Base-by-base conservation (phyloP, 2,797 vertebrate genomes). In the Chromobotia macracanthus region DNA sequence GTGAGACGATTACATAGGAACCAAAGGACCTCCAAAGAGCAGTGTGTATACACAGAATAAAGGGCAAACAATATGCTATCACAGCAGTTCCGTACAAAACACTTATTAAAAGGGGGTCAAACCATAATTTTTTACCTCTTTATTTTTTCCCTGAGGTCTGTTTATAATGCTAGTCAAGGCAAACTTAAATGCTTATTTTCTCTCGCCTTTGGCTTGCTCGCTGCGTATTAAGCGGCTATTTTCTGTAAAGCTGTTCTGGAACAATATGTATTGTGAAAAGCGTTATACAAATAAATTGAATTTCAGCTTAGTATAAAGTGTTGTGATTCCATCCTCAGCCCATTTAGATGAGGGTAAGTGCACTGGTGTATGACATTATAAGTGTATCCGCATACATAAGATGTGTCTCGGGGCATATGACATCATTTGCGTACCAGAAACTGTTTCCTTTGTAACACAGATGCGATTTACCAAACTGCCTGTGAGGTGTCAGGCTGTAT, bases 21-120 rank as follows among this genome's bases (percentile, higher is more conserved):
- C 15, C 41, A 16, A 56, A 41, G 50, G 81, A 76, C 61, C 67
- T 75, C 69, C 81, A 80, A 80, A 82, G 80, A 77, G 81, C 31
- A 7, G 63, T 84, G 85, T 87, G 90, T 86, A 86, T 85, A 84
- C 72, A 75, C 79, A 82, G 66, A 70, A 84, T 86, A 87, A 71
- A 86, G 69, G 70, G 86, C 71, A 72, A 84, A 75, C 69, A 86
- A 84, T 81, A 77, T 74, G 74, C 63, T 75, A 65, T 82, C 65
- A 46, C 72, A 70, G 68, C 48, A 74, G 31, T 79, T 72, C 38
- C 67, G 55, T 63, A 51, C 44, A 31, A 68, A 50, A 38, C 35
- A 46, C 68, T 75, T 83, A 75, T 85, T 80, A 80, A 70, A n/a
- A 77, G 28, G 0, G 56, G 28, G 25, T 61, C 66, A 60, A 28